These are phyloP conservation scores for Poeciliopsis presidionis DNA, from an alignment of 2,797 vertebrate species.

Conservation along the genomic window DNA sequence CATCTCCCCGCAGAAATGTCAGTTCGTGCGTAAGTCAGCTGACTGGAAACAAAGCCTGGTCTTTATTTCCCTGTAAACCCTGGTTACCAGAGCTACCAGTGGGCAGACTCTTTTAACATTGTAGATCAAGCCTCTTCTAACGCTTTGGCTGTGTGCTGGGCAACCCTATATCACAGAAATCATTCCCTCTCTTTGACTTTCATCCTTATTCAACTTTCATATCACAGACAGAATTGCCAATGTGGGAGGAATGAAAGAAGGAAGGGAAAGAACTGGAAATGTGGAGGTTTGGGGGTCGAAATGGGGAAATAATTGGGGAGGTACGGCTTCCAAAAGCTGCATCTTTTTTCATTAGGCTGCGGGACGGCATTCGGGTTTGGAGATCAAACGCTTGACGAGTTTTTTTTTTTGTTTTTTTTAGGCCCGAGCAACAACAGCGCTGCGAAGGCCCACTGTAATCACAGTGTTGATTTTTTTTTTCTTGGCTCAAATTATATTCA, in stretches of 20 bases:
- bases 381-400: conserved; percentile 75
- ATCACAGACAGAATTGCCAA: conserved; percentile 72
- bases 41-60: conserved; percentile 47
- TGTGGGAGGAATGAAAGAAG: conserved; percentile 60
- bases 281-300: conserved; percentile 6
- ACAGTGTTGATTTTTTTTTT: too few relatives aligned
- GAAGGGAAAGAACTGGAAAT: conserved; percentile 31
- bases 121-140: conserved; percentile 83
- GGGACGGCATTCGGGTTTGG: conserved; percentile 65
- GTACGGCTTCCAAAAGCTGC: conserved; percentile 64
- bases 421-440: too few relatives aligned
- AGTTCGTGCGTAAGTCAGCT: conserved; percentile 24
- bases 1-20: conserved; percentile 25
- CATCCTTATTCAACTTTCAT: conserved; percentile 77
- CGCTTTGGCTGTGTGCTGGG: conserved; percentile 49
- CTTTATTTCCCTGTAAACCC: conserved; percentile 44
- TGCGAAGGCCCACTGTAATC: too few relatives aligned
- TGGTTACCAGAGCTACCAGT: conserved; percentile 35
- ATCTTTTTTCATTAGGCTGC: conserved; percentile 64
- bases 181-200: conserved; percentile 69
- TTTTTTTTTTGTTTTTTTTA: conserved; percentile 52
- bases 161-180: conserved; percentile 67
- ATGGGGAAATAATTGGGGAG: conserved; percentile 62
- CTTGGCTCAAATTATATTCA: too few relatives aligned
- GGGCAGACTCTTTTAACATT: conserved; percentile 73